Conservation (phyloP, 2,888 invertebrate species). For the Andrena hattorfiana region DNA sequence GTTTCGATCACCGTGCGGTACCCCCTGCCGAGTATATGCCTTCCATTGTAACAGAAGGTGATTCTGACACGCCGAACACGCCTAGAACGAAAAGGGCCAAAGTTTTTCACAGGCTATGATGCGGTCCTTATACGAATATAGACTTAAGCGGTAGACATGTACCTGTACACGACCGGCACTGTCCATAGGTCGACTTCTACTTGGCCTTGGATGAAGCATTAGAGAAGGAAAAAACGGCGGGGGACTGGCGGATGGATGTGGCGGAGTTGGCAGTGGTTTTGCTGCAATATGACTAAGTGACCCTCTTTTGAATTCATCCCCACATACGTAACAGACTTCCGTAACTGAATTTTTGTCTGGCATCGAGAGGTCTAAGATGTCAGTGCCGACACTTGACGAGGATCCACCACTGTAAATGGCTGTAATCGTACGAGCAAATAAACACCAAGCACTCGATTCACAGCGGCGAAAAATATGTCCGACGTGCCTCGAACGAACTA, state of each 20-base stretch:
- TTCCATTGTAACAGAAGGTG: slow-evolving; percentile 96
- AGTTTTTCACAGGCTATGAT: neutral
- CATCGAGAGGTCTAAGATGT: slow-evolving; percentile 95
- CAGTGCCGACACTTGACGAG: slow-evolving; percentile 89
- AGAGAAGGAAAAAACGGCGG: slow-evolving; percentile 89
- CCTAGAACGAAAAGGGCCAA: slow-evolving; percentile 86
- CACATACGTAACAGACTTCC: slow-evolving; percentile 96
- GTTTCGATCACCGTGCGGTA: slow-evolving; percentile 91
- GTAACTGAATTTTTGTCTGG: slow-evolving; percentile 96
- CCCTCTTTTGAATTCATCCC: slow-evolving; percentile 94
- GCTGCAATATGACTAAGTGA: slow-evolving; percentile 90
- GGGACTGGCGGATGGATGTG: slow-evolving; percentile 78
- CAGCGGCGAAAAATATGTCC: neutral
- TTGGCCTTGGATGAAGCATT: slow-evolving; percentile 92
- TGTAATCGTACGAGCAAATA: slow-evolving; percentile 64
- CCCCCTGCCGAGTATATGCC: slow-evolving; percentile 89
- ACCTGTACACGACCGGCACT: slow-evolving; percentile 89
- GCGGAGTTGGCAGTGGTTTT: slow-evolving; percentile 86
- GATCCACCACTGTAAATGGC: slow-evolving; percentile 83
- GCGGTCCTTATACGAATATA: neutral
- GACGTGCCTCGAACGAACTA: slow-evolving; percentile 54
- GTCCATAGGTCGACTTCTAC: slow-evolving; percentile 94
- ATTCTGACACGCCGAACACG: slow-evolving; percentile 94
- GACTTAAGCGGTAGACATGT: slow-evolving; percentile 34
- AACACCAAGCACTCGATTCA: neutral